These are phyloP conservation scores for Beaufortia kweichowensis DNA, from an alignment of 2,113 vertebrate genomes.

Conservation along the genomic window DNA sequence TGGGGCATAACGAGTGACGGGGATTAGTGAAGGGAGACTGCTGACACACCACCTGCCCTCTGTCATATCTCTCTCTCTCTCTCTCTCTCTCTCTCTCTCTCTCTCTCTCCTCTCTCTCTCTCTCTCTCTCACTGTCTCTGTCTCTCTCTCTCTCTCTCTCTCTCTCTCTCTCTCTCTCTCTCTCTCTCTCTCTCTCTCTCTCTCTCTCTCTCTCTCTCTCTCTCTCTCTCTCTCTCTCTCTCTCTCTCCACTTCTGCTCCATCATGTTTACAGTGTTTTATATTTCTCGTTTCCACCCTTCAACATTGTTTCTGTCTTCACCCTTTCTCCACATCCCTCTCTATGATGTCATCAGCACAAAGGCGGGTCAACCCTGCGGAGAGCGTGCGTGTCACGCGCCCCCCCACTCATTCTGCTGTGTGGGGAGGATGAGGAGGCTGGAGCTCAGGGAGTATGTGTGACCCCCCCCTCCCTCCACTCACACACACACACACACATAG, in stretches of 20 bases:
- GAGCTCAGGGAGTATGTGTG: slow-evolving; percentile 79
- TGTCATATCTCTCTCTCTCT: slow-evolving; percentile 15
- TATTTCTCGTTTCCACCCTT: neutral
- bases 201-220: slow-evolving; percentile 33
- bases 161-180: slow-evolving; percentile 4
- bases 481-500: slow-evolving; percentile 48
- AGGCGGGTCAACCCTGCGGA: slow-evolving; percentile 64
- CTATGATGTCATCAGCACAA: slow-evolving; percentile 70
- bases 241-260: neutral
- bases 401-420: slow-evolving; percentile 74
- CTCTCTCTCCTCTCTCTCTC: neutral
- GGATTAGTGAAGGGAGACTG: slow-evolving; percentile 25
- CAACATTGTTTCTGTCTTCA: slow-evolving; percentile 29
- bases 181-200: slow-evolving; percentile 18
- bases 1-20: slow-evolving; percentile 3
- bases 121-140: neutral
- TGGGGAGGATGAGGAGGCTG: slow-evolving; percentile 74
- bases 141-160: slow-evolving; percentile 28
- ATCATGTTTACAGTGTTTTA: neutral
- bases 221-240: neutral
- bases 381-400: slow-evolving; percentile 64
- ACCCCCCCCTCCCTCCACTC: slow-evolving; percentile 15
- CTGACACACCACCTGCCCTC: slow-evolving; percentile 19
- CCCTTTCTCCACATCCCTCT: slow-evolving; percentile 22
- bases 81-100: slow-evolving; percentile 32